Evolutionary conservation across 2,113 vertebrate species (phyloP).

Genomic region (Jacana jacana): DNA sequence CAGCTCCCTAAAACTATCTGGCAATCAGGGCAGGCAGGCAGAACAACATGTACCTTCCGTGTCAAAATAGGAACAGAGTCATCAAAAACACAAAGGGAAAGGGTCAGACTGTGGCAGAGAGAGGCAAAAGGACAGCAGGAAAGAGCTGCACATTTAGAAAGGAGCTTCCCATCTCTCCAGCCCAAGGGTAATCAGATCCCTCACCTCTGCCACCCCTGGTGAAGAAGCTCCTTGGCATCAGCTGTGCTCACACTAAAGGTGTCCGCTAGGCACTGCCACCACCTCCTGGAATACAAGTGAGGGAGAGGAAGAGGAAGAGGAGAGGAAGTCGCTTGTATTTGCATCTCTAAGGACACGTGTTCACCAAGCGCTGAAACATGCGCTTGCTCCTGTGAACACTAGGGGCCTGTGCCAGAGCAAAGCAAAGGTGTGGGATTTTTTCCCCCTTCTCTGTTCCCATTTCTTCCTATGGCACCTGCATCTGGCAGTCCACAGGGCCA

Average conservation of each 20-base stretch:
- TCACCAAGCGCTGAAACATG: neutral
- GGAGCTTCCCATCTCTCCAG: neutral
- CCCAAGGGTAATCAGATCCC: neutral
- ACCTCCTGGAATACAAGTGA: neutral
- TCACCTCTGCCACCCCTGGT: neutral
- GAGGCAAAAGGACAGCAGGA: neutral
- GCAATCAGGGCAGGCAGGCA: neutral
- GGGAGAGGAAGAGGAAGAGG: neutral
- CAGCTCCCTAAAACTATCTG: neutral
- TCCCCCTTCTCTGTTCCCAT: neutral
- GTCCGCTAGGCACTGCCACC: neutral
- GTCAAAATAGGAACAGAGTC: neutral
- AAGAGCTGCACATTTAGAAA: neutral
- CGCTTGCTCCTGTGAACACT: neutral
- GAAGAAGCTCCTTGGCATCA: neutral
- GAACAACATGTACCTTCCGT: neutral
- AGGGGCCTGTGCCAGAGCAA: neutral
- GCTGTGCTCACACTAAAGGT: neutral
- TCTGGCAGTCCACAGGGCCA: neutral
- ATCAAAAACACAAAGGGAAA: neutral
- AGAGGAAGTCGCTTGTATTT: neutral
- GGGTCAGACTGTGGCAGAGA: neutral
- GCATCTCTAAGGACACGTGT: neutral
- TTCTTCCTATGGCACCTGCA: neutral
- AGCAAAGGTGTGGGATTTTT: rapidly evolving